phyloP scores from a whole-genome alignment of 2,888 invertebrate species.

The Thecophora atra region DNA sequence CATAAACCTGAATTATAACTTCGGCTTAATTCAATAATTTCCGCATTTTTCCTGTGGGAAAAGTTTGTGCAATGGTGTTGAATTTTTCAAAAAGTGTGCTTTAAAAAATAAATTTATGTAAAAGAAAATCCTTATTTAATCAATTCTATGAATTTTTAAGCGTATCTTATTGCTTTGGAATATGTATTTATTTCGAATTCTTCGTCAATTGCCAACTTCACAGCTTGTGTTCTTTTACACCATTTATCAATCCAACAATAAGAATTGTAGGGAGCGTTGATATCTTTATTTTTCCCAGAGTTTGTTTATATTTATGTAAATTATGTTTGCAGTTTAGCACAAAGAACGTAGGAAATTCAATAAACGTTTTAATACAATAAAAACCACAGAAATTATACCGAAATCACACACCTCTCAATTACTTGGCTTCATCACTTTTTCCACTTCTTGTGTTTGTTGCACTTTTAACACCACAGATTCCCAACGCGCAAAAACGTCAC shows the following conservation, averaged over 20 bases:
- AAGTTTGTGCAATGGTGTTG: too few species aligned
- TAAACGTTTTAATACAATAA: too few species aligned
- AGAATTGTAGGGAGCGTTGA: not conserved
- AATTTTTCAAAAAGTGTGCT: not conserved
- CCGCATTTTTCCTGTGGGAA: too few species aligned
- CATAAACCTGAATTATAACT: not conserved
- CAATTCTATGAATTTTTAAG: not conserved
- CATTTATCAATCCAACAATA: not conserved
- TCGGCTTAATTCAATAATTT: not conserved
- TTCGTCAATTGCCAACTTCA: conserved; percentile 20
- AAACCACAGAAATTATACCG: not conserved
- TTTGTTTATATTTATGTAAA: not conserved
- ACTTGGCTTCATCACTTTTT: not conserved
- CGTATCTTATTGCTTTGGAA: not conserved
- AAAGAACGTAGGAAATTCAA: too few species aligned
- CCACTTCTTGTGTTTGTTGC: conserved; percentile 17
- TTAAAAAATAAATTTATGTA: not conserved
- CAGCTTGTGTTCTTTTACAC: conserved; percentile 24
- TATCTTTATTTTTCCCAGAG: not conserved
- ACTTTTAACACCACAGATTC: not conserved
- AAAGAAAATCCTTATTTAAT: not conserved
- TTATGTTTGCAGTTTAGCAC: too few species aligned
- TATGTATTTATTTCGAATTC: conserved; percentile 6
- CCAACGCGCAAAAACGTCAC: not conserved
- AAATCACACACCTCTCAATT: not conserved